Conservation (phyloP, 2,797 vertebrate genomes). For the Enteromius argenteus region DNA sequence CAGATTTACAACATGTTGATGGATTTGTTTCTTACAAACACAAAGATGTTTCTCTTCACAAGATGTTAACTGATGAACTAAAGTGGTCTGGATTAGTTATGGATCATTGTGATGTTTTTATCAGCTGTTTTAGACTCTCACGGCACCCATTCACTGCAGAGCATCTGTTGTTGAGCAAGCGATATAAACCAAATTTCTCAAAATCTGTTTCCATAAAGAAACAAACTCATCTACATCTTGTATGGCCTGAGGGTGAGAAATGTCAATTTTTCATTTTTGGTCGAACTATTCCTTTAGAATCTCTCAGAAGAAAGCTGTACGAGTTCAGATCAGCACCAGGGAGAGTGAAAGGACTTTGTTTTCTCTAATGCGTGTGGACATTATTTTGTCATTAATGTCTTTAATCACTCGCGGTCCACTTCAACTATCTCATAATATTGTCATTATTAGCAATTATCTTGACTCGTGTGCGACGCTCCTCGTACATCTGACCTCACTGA, state of each 20-base stretch:
- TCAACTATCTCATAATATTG: slow-evolving; percentile 12
- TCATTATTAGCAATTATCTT: not conserved
- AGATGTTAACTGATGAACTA: not conserved
- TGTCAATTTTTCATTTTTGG: not conserved
- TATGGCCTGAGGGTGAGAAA: not conserved
- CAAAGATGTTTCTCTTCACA: not conserved
- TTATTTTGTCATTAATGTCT: not conserved
- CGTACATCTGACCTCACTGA: slow-evolving; percentile 2
- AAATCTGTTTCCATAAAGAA: not conserved
- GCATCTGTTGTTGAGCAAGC: too few relatives aligned
- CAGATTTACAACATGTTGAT: too few relatives aligned
- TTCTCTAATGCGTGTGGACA: not conserved
- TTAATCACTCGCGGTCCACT: not conserved
- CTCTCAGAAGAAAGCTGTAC: too few relatives aligned
- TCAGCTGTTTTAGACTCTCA: not conserved
- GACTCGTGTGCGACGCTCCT: not conserved
- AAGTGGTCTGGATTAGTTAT: not conserved
- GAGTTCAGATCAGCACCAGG: not conserved
- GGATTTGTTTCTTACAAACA: not conserved
- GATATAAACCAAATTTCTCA: not conserved
- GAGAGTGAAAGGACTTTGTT: not conserved
- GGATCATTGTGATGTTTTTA: not conserved
- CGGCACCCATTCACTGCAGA: not conserved
- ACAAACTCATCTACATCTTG: not conserved
- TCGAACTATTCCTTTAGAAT: not conserved